Evolutionary conservation across 2,797 vertebrate species (phyloP).

Genomic region (Prunella strophiata): DNA sequence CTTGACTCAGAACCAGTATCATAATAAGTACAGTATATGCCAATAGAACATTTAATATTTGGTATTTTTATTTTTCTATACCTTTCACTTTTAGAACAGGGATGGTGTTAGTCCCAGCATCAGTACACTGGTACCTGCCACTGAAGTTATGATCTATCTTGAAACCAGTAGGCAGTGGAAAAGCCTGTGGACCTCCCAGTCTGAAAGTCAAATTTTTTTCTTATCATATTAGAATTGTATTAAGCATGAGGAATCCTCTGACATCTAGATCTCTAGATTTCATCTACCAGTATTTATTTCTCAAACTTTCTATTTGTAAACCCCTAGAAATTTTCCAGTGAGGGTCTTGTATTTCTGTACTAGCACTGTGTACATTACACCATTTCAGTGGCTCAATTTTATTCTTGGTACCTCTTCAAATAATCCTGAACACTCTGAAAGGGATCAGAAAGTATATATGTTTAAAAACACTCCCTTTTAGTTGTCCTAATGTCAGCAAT

Average conservation of each 20-base stretch:
- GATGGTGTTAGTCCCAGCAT: not conserved
- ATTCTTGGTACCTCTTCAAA: not conserved
- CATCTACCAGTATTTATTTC: not conserved
- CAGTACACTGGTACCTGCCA: not conserved
- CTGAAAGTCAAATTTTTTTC: not conserved
- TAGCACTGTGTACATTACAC: accelerated
- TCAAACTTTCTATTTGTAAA: not conserved
- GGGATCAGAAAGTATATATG: not conserved
- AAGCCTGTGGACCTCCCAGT: not conserved
- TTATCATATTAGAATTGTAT: not conserved
- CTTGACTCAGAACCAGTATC: not conserved
- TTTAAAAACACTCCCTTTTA: not conserved
- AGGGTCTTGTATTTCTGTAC: not conserved
- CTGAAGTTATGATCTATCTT: not conserved
- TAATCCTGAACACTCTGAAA: not conserved
- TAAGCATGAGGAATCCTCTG: not conserved
- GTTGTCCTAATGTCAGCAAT: not conserved
- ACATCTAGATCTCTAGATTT: not conserved
- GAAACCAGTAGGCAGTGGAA: not conserved
- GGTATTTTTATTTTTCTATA: not conserved
- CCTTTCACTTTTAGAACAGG: not conserved
- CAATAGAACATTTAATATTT: not conserved
- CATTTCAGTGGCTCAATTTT: not conserved
- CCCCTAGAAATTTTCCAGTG: not conserved
- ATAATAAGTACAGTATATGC: not conserved